Percentiles rank a stretch among this genome's conserved stretches.
phyloP scores from a whole-genome alignment of 2,797 vertebrate genomes.

The Channa striata region DNA sequence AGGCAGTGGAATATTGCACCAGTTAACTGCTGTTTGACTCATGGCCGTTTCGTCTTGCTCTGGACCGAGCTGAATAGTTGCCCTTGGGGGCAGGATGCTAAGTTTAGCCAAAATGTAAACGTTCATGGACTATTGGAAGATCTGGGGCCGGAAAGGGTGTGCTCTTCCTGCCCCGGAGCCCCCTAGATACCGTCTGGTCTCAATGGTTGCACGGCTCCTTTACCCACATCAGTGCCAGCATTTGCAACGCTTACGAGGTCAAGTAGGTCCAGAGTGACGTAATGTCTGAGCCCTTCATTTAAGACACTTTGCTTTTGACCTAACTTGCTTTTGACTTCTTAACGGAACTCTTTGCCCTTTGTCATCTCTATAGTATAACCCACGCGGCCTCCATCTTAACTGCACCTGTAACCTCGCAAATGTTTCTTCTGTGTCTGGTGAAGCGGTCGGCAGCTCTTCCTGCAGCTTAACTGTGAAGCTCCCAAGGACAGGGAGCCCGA shows the following conservation, averaged over 20 bases:
- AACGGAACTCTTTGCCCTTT: conserved; percentile 29
- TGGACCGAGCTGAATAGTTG: conserved; percentile 32
- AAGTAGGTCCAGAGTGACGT: conserved; percentile 78
- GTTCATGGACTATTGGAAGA: conserved; percentile 67
- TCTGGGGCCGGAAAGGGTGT: conserved; percentile 82
- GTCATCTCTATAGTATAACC: conserved; percentile 26
- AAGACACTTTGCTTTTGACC: conserved; percentile 12
- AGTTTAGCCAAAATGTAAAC: conserved; percentile 73
- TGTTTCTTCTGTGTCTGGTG: conserved; percentile 9
- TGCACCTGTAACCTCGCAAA: conserved; percentile 35
- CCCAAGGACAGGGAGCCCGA: conserved; percentile 52
- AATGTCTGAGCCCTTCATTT: conserved; percentile 68
- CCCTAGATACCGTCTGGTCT: conserved; percentile 58
- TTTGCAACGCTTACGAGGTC: conserved; percentile 68
- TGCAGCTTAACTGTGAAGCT: conserved; percentile 36
- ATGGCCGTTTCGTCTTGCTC: conserved; percentile 11
- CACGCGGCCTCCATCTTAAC: background rate
- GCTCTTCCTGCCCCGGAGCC: conserved; percentile 77
- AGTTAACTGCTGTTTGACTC: conserved; percentile 38
- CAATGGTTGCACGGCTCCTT: conserved; percentile 45
- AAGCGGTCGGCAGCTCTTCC: conserved; percentile 38
- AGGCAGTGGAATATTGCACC: conserved; percentile 15
- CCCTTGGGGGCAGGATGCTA: conserved; percentile 51
- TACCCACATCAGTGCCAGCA: conserved; percentile 63
- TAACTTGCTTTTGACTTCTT: conserved; percentile 13